Evolutionary conservation across 2,888 invertebrate species (phyloP), one percentile per base, ranked within the genome.

Genomic region (Biston betularia): DNA sequence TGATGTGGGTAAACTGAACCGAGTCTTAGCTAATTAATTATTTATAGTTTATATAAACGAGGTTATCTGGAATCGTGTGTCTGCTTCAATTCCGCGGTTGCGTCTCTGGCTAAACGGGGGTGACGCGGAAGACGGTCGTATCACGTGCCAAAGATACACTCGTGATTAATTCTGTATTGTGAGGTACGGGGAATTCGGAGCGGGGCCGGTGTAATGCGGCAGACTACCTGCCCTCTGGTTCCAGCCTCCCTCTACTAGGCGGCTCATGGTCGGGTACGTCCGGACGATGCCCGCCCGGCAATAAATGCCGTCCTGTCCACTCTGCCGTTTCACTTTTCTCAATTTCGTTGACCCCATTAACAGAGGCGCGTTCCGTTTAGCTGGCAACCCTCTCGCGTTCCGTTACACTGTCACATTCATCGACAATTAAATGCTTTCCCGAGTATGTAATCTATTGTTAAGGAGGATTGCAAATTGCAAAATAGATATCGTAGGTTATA

Each of bases 301-400:
- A 86, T 86, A 87, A 88, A 88, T 84, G 82, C 81, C 79, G 83
- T 80, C 83, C 81, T 79, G 80, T 76, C 82, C 83, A 80, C 81
- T 85, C 81, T 79, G 78, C 77, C 85, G 82, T 88, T 89, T 88
- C 88, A 89, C 89, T 91, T 89, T 90, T 89, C 90, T 89, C 90
- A 89, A 90, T 90, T 90, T 85, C 88, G 87, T 83, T 88, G 89
- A 89, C 90, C 89, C 89, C 87, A 89, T 91, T 89, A 88, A 82
- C 85, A 79, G 83, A 85, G 86, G 82, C 79, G 77, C 85, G 87
- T 81, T 86, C 83, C 86, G 86, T 82, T 87, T 83, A 82, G 79
- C 85, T 75, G 81, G 78, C 83, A 84, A 84, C 84, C 86, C 88
- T 86, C 83, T 79, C 80, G 80, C 80, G 80, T 79, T 76, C 79